phyloP scores from a whole-genome alignment of 2,888 invertebrate genomes.

The Lypha dubia region DNA sequence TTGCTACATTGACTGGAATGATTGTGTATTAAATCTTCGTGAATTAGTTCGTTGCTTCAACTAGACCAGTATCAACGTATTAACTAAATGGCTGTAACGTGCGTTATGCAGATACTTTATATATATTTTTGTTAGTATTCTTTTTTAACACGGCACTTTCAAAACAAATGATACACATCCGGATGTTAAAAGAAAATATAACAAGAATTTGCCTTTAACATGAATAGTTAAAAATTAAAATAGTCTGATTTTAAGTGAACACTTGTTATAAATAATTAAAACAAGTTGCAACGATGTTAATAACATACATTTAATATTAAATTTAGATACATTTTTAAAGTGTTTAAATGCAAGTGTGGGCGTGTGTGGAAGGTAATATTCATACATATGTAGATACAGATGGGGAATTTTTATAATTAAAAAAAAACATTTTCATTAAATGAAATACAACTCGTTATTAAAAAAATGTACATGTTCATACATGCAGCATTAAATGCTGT shows the following conservation, averaged over 20 bases:
- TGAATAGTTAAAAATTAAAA: slow-evolving; percentile 16
- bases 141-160: slow-evolving; percentile 50
- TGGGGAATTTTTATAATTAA: slow-evolving; percentile 36
- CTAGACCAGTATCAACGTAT: slow-evolving; percentile 63
- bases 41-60: slow-evolving; percentile 68
- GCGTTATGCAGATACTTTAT: background rate
- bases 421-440: slow-evolving; percentile 48
- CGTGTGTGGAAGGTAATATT: slow-evolving; percentile 15
- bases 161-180: slow-evolving; percentile 59
- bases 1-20: slow-evolving; percentile 43
- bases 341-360: slow-evolving; percentile 21
- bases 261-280: slow-evolving; percentile 43
- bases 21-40: slow-evolving; percentile 41
- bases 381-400: slow-evolving; percentile 38
- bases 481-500: slow-evolving; percentile 37
- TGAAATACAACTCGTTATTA: slow-evolving; percentile 56
- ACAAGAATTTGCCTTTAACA: slow-evolving; percentile 11
- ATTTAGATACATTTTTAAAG: slow-evolving; percentile 5
- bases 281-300: slow-evolving; percentile 26
- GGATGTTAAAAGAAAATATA: slow-evolving; percentile 42
- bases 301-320: slow-evolving; percentile 20
- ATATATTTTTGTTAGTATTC: slow-evolving; percentile 26
- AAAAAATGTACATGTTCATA: slow-evolving; percentile 12
- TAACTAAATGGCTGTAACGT: slow-evolving; percentile 19
- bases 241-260: background rate